Base-by-base conservation (phyloP, 2,888 invertebrate genomes). In the Julus scanicus region DNA sequence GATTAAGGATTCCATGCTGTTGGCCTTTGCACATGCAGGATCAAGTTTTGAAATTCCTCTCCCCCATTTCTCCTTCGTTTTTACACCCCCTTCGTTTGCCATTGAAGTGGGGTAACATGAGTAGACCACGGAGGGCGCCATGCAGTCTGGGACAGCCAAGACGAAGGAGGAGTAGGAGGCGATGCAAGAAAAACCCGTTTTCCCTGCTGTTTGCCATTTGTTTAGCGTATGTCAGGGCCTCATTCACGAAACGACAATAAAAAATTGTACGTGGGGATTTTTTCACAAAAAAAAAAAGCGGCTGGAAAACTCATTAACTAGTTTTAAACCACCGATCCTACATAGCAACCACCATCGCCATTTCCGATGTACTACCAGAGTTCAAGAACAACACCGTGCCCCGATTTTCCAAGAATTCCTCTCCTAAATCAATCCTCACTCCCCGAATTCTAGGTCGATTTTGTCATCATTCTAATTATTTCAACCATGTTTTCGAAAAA, bases 131-230 rank as follows among this genome's bases (percentile, higher is more conserved):
- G 44, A 86, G 86, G 86, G 86, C 86, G 86, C 86, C 86, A 86
- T 53, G 86, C 86, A 86, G 86, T 86, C 86, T 86, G 53, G 49
- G 49, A 86, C 48, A 13, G 29, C 44, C 86, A 49, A 6, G 37
- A 40, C 49, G 37, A 29, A 86, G 44, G 44, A 6, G 44, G 37
- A 39, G 57, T 49, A 49, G n/a, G n/a, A n/a, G 48, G 49, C 57
- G 29, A 17, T 20, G 40, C 49, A 6, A 53, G 48, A 86, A 86
- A 86, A 86, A 86, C 86, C 29, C 44, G 86, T 86, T 86, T 86
- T 86, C 29, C 48, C 53, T 39, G 39, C 86, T 86, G 86, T 86
- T 86, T 37, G 49, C 86, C 86, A 86, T 86, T 86, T 53, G 86
- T 86, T 86, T 53, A 17, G 15, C 49, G 86, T 86, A 86, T 86